Evolutionary conservation across 2,113 vertebrate species (phyloP).

Genomic region (Pyrgilauda ruficollis): DNA sequence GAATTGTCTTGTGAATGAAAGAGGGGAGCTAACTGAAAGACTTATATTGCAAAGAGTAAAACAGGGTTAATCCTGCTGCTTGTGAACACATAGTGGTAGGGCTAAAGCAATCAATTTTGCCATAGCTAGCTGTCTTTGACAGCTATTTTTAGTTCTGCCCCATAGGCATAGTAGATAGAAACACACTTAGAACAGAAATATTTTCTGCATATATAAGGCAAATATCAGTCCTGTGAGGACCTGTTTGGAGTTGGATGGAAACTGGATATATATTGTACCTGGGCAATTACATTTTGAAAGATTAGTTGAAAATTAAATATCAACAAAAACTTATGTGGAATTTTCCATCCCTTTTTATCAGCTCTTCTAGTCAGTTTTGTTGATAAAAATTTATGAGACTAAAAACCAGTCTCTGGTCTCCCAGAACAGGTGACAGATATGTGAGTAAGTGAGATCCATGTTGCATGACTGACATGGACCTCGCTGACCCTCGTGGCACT

Average conservation of each 20-base stretch:
- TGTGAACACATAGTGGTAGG: neutral
- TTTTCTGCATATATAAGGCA: neutral
- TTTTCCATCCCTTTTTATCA: neutral
- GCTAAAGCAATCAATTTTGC: neutral
- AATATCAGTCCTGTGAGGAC: constrained; percentile 16
- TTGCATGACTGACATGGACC: neutral
- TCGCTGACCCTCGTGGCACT: neutral
- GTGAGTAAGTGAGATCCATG: neutral
- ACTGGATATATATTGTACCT: neutral
- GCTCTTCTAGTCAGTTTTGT: neutral
- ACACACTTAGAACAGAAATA: neutral
- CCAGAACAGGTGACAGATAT: neutral
- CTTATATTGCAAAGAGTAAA: neutral
- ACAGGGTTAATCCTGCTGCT: neutral
- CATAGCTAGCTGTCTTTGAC: neutral
- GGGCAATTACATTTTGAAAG: neutral
- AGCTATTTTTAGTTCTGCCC: constrained; percentile 9
- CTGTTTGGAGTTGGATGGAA: neutral
- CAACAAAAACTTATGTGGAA: neutral
- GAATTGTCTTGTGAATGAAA: neutral
- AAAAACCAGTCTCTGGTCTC: neutral
- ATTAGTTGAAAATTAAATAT: neutral
- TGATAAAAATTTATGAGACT: neutral
- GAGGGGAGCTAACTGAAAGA: neutral
- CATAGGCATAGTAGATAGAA: neutral